Evolutionary conservation across 30 jellyfish, hydroid and myxozoan genomes (phyloP).

Genomic region (Mastigias papua): DNA sequence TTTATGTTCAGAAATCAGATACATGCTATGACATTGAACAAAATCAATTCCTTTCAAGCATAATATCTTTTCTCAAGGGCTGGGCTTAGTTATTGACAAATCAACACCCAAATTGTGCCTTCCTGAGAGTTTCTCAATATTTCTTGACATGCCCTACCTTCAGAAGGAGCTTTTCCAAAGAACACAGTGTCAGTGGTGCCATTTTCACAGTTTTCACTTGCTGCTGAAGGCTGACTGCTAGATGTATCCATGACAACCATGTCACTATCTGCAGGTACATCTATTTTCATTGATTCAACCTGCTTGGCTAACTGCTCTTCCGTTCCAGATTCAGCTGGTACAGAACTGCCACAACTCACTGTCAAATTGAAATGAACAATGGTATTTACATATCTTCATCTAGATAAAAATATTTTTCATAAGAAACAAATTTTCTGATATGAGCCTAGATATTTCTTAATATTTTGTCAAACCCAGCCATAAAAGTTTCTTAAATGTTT

Average conservation of each 20-base stretch:
- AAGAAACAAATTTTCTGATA: no score
- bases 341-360: background rate
- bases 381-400: background rate
- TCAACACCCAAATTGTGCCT: no score
- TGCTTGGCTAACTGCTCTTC: background rate
- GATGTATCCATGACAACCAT: background rate
- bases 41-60: no score
- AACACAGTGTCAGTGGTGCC: background rate
- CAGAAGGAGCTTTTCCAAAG: background rate
- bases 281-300: background rate
- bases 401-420: no score
- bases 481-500: no score
- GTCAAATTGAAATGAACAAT: background rate
- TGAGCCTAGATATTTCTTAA: no score
- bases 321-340: background rate
- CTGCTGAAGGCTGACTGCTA: background rate
- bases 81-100: background rate
- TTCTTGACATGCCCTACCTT: slow-evolving; percentile 1
- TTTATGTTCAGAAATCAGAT: no score
- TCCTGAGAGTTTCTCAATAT: no score
- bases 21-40: no score
- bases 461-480: no score
- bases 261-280: background rate
- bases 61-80: no score
- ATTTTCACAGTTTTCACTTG: background rate